These are phyloP conservation scores for Heliconius aoede DNA, from an alignment of 2,888 invertebrate species.

Conservation along the genomic window DNA sequence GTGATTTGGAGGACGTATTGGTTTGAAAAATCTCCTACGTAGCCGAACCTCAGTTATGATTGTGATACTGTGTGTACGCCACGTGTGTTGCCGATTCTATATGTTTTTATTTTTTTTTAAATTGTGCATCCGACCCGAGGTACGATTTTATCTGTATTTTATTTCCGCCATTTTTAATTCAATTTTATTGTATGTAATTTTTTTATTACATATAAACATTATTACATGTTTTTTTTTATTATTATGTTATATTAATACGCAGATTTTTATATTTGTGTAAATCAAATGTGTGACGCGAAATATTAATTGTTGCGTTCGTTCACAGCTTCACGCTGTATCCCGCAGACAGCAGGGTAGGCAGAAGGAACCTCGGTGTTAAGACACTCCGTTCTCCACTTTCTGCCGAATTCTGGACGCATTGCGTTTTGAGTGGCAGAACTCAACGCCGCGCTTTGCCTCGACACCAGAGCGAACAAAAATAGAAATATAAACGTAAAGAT, in stretches of 20 bases:
- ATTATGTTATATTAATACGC: not conserved
- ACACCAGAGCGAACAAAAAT: too few species aligned
- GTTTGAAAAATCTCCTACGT: conserved; percentile 51
- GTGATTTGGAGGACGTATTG: conserved; percentile 60
- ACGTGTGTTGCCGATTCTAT: conserved; percentile 60
- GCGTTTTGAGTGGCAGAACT: too few species aligned
- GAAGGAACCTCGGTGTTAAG: too few species aligned
- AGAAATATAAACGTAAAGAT: too few species aligned
- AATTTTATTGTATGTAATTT: conserved; percentile 1
- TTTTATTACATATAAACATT: not conserved
- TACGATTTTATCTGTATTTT: conserved; percentile 32
- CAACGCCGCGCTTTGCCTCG: too few species aligned
- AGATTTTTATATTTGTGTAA: not conserved
- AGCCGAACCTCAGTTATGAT: conserved; percentile 63
- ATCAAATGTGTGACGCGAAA: not conserved
- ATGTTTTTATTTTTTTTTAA: conserved; percentile 45
- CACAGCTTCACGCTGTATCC: too few species aligned
- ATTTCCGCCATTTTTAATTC: conserved; percentile 19
- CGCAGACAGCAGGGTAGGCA: too few species aligned
- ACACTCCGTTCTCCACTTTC: too few species aligned
- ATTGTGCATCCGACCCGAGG: conserved; percentile 40
- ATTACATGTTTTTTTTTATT: not conserved
- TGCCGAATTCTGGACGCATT: too few species aligned
- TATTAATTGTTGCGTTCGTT: conserved; percentile 5
- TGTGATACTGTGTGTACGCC: conserved; percentile 69